phyloP scores from a whole-genome alignment of 1,140 invertebrate species.

The Drosophila subobscura region DNA sequence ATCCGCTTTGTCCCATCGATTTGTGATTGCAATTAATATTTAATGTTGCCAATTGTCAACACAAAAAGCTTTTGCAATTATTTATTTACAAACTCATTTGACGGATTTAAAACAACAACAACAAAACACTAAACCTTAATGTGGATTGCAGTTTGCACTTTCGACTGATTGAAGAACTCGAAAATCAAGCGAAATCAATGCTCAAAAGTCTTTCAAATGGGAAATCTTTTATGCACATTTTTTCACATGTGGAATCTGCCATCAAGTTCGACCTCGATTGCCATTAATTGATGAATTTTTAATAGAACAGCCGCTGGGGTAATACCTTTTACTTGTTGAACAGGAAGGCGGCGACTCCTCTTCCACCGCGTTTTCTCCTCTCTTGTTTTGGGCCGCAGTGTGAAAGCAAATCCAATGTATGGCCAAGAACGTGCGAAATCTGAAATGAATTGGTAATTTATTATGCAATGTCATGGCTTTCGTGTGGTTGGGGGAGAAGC shows the following conservation, averaged over 20 bases:
- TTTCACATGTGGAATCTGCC: not conserved
- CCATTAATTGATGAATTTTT: slow-evolving; percentile 25
- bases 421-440: slow-evolving; percentile 57
- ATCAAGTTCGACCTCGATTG: not conserved
- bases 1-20: no score
- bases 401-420: slow-evolving; percentile 45
- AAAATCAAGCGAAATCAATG: no score
- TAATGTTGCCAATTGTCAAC: no score
- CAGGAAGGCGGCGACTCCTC: not conserved
- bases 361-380: slow-evolving; percentile 4
- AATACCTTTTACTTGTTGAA: slow-evolving; percentile 47
- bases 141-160: no score
- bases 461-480: slow-evolving; percentile 72
- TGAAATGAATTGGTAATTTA: slow-evolving; percentile 77
- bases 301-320: slow-evolving; percentile 22
- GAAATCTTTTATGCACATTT: not conserved
- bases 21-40: no score
- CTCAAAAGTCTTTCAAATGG: not conserved
- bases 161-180: no score
- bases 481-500: slow-evolving; percentile 15
- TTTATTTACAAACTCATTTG: no score
- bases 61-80: no score
- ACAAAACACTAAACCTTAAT: no score
- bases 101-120: no score
- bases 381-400: not conserved